Conservation (phyloP, 2,797 vertebrate genomes). For the Megaceryle alcyon region DNA sequence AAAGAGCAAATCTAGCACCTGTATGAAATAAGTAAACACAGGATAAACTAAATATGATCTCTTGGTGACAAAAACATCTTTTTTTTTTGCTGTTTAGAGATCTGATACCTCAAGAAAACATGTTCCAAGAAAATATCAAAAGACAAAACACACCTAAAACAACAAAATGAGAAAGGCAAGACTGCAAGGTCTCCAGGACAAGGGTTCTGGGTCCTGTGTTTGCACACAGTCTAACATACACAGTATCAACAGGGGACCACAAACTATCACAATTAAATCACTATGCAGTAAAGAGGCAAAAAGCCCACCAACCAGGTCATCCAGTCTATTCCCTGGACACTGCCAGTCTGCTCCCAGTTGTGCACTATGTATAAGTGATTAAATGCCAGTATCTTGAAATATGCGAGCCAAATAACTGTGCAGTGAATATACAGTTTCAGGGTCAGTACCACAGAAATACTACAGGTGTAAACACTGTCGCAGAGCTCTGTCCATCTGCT, state of each 20-base stretch:
- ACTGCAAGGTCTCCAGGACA: neutral
- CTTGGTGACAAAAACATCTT: neutral
- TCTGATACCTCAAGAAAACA: neutral
- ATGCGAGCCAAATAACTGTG: neutral
- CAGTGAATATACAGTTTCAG: neutral
- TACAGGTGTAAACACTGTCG: neutral
- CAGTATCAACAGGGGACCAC: neutral
- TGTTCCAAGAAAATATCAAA: neutral
- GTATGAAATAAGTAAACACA: neutral
- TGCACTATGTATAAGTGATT: neutral
- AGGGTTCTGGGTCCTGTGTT: neutral
- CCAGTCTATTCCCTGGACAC: neutral
- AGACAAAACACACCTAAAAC: neutral
- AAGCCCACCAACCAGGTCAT: neutral
- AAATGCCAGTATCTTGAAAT: neutral
- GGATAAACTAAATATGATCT: neutral
- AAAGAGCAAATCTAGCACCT: neutral
- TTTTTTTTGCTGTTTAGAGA: neutral
- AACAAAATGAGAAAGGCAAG: neutral
- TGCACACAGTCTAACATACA: accelerated
- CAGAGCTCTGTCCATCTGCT: constrained; percentile 15
- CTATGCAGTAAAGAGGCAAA: neutral
- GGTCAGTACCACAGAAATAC: neutral
- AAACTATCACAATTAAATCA: neutral
- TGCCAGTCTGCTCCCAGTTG: neutral